Percentiles rank a stretch among this genome's conserved stretches.
Conservation (phyloP, 2,113 vertebrate genomes). For the Lipotes vexillifer region DNA sequence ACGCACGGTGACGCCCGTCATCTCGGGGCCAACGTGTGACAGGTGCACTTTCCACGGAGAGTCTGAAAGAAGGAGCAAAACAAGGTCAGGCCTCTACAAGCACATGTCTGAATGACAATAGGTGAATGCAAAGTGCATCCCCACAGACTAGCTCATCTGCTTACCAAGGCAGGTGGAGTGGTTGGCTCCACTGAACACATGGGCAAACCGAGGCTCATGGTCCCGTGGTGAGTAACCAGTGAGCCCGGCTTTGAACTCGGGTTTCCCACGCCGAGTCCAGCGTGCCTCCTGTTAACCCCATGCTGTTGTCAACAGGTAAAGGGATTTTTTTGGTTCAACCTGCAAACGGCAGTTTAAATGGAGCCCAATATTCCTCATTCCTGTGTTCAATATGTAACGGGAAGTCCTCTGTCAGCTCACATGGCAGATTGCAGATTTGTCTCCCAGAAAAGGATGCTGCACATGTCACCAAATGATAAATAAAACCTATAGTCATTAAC, state of each 20-base stretch:
- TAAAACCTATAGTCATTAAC: slow-evolving; percentile 85
- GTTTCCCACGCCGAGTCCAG: not conserved
- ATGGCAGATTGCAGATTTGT: slow-evolving; percentile 71
- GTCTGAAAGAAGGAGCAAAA: slow-evolving; percentile 79
- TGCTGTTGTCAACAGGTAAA: not conserved
- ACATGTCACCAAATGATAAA: slow-evolving; percentile 80
- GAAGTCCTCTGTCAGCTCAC: slow-evolving; percentile 64
- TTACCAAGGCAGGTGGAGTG: not conserved
- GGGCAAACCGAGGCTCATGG: accelerated
- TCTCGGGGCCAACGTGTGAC: slow-evolving; percentile 85
- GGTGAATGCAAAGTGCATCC: accelerated
- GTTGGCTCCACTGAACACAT: not conserved
- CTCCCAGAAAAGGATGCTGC: slow-evolving; percentile 77
- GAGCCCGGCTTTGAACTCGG: not conserved
- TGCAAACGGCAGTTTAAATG: slow-evolving; percentile 39
- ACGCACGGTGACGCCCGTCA: slow-evolving; percentile 84
- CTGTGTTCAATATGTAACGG: not conserved
- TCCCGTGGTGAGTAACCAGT: accelerated
- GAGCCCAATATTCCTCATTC: slow-evolving; percentile 13
- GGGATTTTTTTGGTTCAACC: not conserved
- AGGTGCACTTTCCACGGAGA: slow-evolving; percentile 97
- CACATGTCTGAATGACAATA: not conserved
- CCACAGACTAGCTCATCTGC: accelerated
- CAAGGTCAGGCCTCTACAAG: not conserved
- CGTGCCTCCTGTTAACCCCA: accelerated